Conservation (phyloP, 2,797 vertebrate genomes). For the Hafferia zeledoni region DNA sequence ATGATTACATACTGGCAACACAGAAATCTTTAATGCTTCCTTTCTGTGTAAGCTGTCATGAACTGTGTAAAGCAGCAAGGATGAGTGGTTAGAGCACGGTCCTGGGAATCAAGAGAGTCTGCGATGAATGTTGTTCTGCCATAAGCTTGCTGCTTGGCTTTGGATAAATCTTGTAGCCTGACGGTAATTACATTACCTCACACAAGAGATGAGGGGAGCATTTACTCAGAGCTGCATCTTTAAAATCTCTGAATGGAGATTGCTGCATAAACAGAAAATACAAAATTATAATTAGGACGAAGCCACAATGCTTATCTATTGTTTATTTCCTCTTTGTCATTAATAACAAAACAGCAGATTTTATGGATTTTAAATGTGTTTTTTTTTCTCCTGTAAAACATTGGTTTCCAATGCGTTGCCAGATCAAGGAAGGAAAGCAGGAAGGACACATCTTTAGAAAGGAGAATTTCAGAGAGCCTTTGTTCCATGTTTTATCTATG, state of each 20-base stretch:
- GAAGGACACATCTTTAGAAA: background rate
- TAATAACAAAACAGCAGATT: background rate
- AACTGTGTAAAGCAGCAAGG: background rate
- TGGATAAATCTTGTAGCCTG: constrained; percentile 12
- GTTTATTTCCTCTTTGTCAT: background rate
- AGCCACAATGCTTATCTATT: background rate
- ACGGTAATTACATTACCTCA: background rate
- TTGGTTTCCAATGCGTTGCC: background rate
- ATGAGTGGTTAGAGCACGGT: background rate
- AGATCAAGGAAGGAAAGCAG: background rate
- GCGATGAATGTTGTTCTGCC: background rate
- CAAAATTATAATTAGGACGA: background rate
- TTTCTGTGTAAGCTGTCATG: constrained; percentile 20
- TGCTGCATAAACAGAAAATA: background rate
- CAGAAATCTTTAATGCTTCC: background rate
- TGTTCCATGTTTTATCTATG: background rate
- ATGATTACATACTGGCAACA: background rate
- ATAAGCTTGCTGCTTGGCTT: constrained; percentile 6
- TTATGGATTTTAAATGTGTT: background rate
- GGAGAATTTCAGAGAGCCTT: background rate
- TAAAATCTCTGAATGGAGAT: background rate
- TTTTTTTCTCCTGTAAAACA: background rate
- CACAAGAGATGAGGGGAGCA: background rate
- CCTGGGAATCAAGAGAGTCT: background rate
- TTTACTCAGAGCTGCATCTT: constrained; percentile 13